phyloP scores from a whole-genome alignment of 1,140 invertebrate species.

The Chrysomallon squamiferum region DNA sequence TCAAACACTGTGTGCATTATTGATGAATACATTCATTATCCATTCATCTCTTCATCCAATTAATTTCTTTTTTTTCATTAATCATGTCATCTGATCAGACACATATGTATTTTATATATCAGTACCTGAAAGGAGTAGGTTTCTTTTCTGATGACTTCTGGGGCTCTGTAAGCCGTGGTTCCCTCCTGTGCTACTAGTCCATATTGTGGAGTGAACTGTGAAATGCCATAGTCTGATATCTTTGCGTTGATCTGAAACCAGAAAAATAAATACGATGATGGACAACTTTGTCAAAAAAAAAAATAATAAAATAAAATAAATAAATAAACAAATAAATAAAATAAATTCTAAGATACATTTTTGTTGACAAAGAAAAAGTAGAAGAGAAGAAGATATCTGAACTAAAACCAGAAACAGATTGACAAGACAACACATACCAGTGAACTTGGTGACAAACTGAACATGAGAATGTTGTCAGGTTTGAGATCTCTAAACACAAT shows the following conservation, averaged over 20 bases:
- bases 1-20: too few relatives aligned
- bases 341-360: too few relatives aligned
- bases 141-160: slow-evolving; percentile 54
- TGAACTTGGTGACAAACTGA: slow-evolving; percentile 40
- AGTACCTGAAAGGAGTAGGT: slow-evolving; percentile 54
- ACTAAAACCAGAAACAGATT: too few relatives aligned
- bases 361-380: too few relatives aligned
- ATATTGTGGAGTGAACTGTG: slow-evolving; percentile 50
- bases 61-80: too few relatives aligned
- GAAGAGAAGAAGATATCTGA: too few relatives aligned
- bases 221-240: slow-evolving; percentile 60
- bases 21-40: too few relatives aligned
- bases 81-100: background rate
- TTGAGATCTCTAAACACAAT: slow-evolving; percentile 60
- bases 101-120: background rate
- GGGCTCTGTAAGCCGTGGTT: slow-evolving; percentile 56
- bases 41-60: too few relatives aligned
- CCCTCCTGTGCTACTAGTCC: slow-evolving; percentile 53
- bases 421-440: too few relatives aligned
- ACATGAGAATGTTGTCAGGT: slow-evolving; percentile 59
- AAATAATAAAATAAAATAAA: too few relatives aligned
- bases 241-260: slow-evolving; percentile 56
- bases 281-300: too few relatives aligned
- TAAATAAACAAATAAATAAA: too few relatives aligned
- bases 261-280: background rate